Percentiles rank a stretch among this genome's conserved stretches.
These are phyloP conservation scores for Nomada lathburiana DNA, from an alignment of 2,888 invertebrate species.

Conservation along the genomic window DNA sequence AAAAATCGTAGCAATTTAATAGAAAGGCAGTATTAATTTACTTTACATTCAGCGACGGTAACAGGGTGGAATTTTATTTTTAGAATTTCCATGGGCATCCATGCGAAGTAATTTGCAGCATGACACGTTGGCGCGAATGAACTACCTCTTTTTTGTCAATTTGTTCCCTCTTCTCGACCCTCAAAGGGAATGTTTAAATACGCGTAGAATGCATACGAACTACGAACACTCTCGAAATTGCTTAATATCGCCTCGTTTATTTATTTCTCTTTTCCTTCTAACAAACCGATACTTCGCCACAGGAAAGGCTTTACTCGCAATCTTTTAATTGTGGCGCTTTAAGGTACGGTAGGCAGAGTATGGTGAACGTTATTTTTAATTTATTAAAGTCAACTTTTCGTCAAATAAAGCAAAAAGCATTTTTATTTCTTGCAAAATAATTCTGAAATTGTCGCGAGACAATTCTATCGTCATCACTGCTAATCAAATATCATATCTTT, in stretches of 20 bases:
- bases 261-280: background rate
- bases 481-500: constrained; percentile 46
- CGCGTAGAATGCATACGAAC: background rate
- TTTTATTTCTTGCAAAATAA: background rate
- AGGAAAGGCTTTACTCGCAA: background rate
- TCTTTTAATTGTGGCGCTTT: constrained; percentile 3
- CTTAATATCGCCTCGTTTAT: constrained; percentile 10
- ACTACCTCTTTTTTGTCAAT: constrained; percentile 1
- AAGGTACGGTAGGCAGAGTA: background rate
- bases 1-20: too few species aligned
- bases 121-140: background rate
- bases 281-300: background rate
- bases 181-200: constrained; percentile 23
- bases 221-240: background rate
- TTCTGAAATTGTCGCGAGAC: background rate
- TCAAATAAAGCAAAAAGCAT: background rate
- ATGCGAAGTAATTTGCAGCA: background rate
- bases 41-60: background rate
- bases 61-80: background rate
- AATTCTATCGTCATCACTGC: constrained; percentile 3
- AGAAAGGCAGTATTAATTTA: too few species aligned
- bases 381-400: background rate
- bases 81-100: background rate
- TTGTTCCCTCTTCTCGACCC: background rate
- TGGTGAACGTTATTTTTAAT: background rate